phyloP scores from a whole-genome alignment of 2,888 invertebrate genomes.

The Teleogryllus oceanicus region DNA sequence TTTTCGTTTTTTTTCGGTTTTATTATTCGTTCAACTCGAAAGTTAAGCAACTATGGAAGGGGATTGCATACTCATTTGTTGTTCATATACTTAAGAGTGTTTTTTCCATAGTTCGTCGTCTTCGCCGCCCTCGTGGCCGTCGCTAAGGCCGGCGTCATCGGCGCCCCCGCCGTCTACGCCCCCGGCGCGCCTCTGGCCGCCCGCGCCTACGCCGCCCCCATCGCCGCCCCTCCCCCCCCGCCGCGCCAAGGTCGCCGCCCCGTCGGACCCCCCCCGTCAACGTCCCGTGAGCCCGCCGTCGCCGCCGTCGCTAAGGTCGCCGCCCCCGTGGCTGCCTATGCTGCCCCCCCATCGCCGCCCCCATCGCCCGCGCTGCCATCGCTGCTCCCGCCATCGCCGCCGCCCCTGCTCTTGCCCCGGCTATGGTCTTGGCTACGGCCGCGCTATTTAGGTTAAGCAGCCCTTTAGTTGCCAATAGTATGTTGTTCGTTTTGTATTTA shows the following conservation, averaged over 20 bases:
- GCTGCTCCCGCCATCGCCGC: slow-evolving; percentile 30
- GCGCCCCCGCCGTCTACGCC: slow-evolving; percentile 31
- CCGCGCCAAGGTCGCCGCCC: slow-evolving; percentile 32
- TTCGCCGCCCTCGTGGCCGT: slow-evolving; percentile 39
- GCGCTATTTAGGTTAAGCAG: slow-evolving; percentile 9
- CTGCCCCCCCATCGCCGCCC: slow-evolving; percentile 34
- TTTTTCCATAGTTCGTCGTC: slow-evolving; percentile 36
- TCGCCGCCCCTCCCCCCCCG: slow-evolving; percentile 33
- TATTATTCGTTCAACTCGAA: background rate
- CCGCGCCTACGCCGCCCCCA: slow-evolving; percentile 28
- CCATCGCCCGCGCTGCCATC: slow-evolving; percentile 21
- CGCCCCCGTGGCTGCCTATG: slow-evolving; percentile 21
- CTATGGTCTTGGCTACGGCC: background rate
- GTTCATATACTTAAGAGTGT: background rate
- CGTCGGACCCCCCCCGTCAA: slow-evolving; percentile 29
- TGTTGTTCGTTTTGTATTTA: background rate
- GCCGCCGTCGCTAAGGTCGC: background rate
- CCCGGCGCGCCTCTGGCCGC: slow-evolving; percentile 31
- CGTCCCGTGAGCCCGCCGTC: slow-evolving; percentile 11
- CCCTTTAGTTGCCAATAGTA: background rate
- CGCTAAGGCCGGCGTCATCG: slow-evolving; percentile 34
- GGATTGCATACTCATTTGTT: background rate
- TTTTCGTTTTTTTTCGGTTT: background rate
- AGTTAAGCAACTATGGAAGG: background rate
- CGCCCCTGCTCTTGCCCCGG: slow-evolving; percentile 29